Conservation (phyloP, 2,888 invertebrate genomes). For the Danaus chrysippus region DNA sequence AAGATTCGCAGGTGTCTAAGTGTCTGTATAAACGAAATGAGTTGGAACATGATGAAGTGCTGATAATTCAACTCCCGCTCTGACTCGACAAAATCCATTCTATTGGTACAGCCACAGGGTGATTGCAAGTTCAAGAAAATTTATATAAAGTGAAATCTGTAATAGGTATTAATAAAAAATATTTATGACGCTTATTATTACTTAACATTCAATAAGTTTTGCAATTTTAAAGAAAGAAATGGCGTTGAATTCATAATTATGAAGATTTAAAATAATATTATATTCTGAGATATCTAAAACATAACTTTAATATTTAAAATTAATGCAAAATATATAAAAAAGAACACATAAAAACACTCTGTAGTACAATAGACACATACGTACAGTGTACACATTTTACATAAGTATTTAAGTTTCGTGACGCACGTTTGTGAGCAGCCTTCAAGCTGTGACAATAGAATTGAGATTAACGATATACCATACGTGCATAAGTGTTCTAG, state of each 20-base stretch:
- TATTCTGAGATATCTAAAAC: too few species aligned
- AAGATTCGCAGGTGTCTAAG: slow-evolving; percentile 4
- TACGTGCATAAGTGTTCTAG: slow-evolving; percentile 23
- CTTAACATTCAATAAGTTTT: too few species aligned
- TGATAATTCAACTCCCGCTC: slow-evolving; percentile 58
- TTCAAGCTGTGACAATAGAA: slow-evolving; percentile 52
- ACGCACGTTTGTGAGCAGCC: background rate
- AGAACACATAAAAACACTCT: too few species aligned
- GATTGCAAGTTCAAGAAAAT: background rate
- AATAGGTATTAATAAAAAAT: background rate
- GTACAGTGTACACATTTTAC: too few species aligned
- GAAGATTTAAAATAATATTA: too few species aligned
- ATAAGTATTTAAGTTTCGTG: background rate
- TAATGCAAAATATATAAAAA: too few species aligned
- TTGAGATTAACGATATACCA: slow-evolving; percentile 35
- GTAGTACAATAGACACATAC: too few species aligned
- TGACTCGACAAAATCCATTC: slow-evolving; percentile 53
- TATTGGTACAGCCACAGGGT: slow-evolving; percentile 47
- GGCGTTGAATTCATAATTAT: too few species aligned
- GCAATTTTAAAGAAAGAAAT: too few species aligned
- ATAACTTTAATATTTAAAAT: too few species aligned
- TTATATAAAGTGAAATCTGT: background rate
- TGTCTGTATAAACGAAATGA: slow-evolving; percentile 44
- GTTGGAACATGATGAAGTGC: slow-evolving; percentile 55
- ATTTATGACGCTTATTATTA: too few species aligned